Conservation (phyloP, 1,140 invertebrate genomes). For the Pteromalus puparum region DNA sequence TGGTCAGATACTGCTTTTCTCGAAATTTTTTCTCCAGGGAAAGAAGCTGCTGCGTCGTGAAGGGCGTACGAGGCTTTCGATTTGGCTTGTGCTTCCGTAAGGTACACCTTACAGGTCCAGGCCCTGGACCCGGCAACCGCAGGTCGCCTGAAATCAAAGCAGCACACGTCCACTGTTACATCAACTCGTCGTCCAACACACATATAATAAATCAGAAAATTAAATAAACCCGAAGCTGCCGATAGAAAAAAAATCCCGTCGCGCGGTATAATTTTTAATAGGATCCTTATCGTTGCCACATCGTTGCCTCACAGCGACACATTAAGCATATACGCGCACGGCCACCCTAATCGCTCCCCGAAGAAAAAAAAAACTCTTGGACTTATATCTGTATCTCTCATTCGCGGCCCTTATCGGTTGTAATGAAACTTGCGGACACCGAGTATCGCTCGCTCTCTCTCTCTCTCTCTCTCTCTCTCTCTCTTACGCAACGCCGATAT, state of each 20-base stretch:
- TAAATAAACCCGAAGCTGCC: too few species aligned
- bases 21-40: conserved; percentile 96
- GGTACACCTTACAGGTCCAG: conserved; percentile 66
- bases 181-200: too few species aligned
- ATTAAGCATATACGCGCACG: background rate
- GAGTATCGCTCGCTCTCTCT: too few species aligned
- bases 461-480: background rate
- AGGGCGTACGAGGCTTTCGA: conserved; percentile 95
- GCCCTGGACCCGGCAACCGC: conserved; percentile 66
- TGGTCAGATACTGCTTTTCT: conserved; percentile 96
- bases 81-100: conserved; percentile 89
- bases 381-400: background rate
- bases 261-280: conserved; percentile 35
- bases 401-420: conserved; percentile 1
- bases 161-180: background rate
- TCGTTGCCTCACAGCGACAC: background rate
- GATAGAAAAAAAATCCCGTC: background rate
- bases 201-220: too few species aligned
- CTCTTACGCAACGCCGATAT: background rate
- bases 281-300: conserved; percentile 16
- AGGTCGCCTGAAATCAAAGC: conserved; percentile 65
- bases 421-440: conserved; percentile 23
- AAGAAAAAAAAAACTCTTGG: conserved; percentile 8
- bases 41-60: conserved; percentile 95
- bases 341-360: conserved; percentile 11